Percentiles rank a stretch among this genome's conserved stretches.
Conservation (phyloP, 2,888 invertebrate genomes). For the Boloria euphrosyne region DNA sequence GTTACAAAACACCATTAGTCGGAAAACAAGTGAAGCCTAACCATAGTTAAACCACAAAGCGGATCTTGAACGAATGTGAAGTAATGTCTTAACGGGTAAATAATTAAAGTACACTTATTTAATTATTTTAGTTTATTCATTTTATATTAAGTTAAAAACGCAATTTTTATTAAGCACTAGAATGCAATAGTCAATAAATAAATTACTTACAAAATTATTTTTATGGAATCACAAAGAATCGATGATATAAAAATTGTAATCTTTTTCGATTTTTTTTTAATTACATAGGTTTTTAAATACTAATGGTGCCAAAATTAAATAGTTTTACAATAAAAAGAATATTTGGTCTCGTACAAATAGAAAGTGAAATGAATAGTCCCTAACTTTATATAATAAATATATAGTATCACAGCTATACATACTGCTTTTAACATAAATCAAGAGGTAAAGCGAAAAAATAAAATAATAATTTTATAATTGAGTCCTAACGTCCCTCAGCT, state of each 20-base stretch:
- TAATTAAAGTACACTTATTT: neutral
- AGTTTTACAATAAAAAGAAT: neutral
- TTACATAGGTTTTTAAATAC: no score
- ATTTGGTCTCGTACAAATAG: neutral
- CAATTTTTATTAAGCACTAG: no score
- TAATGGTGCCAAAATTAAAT: neutral
- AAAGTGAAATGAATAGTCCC: neutral
- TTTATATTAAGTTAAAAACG: neutral
- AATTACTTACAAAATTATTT: no score
- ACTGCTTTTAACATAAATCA: slow-evolving; percentile 51
- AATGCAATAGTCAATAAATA: no score
- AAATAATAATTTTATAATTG: no score
- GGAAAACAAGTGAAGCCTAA: slow-evolving; percentile 2
- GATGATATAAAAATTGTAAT: no score
- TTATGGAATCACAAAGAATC: no score
- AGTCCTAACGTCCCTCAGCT: no score
- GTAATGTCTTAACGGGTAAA: neutral
- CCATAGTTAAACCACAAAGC: slow-evolving; percentile 25
- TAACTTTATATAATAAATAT: slow-evolving; percentile 18
- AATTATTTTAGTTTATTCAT: neutral
- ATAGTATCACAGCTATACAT: slow-evolving; percentile 68
- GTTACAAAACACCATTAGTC: neutral
- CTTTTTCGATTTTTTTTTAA: no score
- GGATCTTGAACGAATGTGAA: slow-evolving; percentile 22
- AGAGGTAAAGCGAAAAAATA: neutral